Base-by-base conservation (phyloP, 2,797 vertebrate genomes). In the Euthynnus affinis region DNA sequence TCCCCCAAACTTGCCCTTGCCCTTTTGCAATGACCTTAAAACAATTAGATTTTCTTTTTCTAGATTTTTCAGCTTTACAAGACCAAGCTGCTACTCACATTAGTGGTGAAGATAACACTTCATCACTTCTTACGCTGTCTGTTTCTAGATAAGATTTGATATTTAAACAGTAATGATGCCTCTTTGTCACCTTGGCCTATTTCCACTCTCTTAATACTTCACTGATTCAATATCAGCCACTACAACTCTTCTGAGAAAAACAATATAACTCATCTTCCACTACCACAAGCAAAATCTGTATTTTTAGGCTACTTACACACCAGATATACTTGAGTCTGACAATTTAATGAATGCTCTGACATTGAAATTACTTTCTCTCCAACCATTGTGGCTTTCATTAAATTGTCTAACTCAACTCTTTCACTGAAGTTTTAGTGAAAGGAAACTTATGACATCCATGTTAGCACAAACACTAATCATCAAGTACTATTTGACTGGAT, bases 81-180 rank as follows among this genome's bases (percentile, higher is more conserved):
- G 61, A 51, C 7, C 10, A 49, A 49, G 37, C 69, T 77, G 57
- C 53, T 78, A 61, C 59, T 69, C 49, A 68, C 69, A 42, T 32
- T 42, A 5, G 4, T 58, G 44, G 6, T 49, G 29, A 22, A 56
- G 51, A 59, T 48, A 18, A 48, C 40, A 42, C 37, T 0, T 40
- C 9, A 13, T 14, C 40, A 42, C 40, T 42, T 42, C 40, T 51
- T 40, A 78, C 67, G 56, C 81, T 78, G 78, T 74, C 78, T 44
- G 49, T 40, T 71, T 74, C 52, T 56, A 59, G 34, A 64, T 63
- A 27, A 42, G 42, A n/a, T 34, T 29, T n/a, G 2, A 64, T 9
- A 34, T 27, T 9, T 56, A 53, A 53, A 49, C 5, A 25, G 18
- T n/a, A 8, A 12, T 13, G 23, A 52, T 57, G 58, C 18, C 12